Evolutionary conservation across 2,888 invertebrate genomes (phyloP), one percentile per base, ranked within the genome.

Genomic region (Acholoe squamosa): DNA sequence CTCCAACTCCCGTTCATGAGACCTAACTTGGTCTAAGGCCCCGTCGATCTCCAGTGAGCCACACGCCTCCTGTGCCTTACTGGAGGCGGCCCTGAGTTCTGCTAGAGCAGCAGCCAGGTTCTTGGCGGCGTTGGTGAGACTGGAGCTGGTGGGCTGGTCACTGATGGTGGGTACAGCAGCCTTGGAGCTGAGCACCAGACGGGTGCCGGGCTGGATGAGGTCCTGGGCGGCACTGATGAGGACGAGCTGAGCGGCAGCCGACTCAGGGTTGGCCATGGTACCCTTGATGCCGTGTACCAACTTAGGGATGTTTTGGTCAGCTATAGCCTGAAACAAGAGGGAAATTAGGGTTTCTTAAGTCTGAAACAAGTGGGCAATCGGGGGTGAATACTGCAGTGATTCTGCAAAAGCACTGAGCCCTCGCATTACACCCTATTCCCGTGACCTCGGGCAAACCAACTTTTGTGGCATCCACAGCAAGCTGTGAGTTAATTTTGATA

Each of bases 161-260:
- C 96, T 96, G 0, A 99, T 97, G 0, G 98, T 98, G 0, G 99
- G 98, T 91, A 98, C 96, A 0, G 98, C 97, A 0, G 97, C 97
- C 92, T 98, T 97, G 0, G 98, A 97, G 0, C 98, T 97, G 92
- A 97, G 97, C 0, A 98, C 97, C 91, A 98, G 97, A 93, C 97
- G 97, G 61, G 95, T 94, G 34, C 96, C 95, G n/a, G 96, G 96
- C 94, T 97, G 97, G 77, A 98, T 96, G 96, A 98, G 98, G 52
- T 98, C 97, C 95, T 98, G 98, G 0, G 98, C 97, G 0, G 98
- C 97, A 92, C 98, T 97, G 93, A 98, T 98, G 14, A 98, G 97
- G 93, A 97, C 97, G 0, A 98, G 96, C 94, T 98, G 98, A 0
- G 97, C 97, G 67, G 97, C 97, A 34, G 98, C 97, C 94, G 97